phyloP scores from a whole-genome alignment of 2,888 invertebrate species.

The Asteroscopus sphinx region DNA sequence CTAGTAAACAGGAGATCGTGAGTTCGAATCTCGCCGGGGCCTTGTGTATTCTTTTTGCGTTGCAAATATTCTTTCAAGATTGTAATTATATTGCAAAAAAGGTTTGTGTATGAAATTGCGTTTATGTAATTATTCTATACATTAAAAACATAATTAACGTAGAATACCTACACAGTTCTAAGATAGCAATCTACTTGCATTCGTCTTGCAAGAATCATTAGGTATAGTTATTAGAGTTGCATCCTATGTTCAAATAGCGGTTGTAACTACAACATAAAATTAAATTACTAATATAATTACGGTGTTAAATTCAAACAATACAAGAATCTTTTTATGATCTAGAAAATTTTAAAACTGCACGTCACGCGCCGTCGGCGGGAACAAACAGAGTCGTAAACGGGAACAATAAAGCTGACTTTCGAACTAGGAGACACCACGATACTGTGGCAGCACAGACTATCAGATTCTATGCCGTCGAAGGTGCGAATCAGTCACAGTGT shows the following conservation, averaged over 20 bases:
- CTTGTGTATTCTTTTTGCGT: conserved; percentile 37
- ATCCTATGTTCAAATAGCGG: conserved; percentile 1
- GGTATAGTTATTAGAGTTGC: conserved; percentile 5
- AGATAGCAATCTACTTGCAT: conserved; percentile 8
- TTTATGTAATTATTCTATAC: not conserved
- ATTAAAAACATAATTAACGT: conserved; percentile 7
- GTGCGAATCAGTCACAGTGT: conserved; percentile 43
- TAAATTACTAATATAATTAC: conserved; percentile 53
- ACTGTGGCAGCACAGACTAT: conserved; percentile 47
- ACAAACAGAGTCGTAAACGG: conserved; percentile 73
- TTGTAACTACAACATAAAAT: conserved; percentile 34
- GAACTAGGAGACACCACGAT: conserved; percentile 46
- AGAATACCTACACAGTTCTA: not conserved
- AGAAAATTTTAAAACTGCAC: conserved; percentile 59
- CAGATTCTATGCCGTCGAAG: conserved; percentile 6
- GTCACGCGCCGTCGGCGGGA: conserved; percentile 71
- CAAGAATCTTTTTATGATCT: conserved; percentile 53
- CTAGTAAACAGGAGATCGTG: conserved; percentile 88
- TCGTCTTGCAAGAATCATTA: conserved; percentile 2
- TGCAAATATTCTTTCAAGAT: conserved; percentile 2
- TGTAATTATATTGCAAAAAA: not conserved
- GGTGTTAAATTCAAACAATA: conserved; percentile 52
- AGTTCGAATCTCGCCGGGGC: conserved; percentile 80
- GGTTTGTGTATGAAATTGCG: not conserved
- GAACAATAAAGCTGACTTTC: conserved; percentile 67